These are phyloP conservation scores for Chelmon rostratus DNA, from an alignment of 2,797 vertebrate species.

Conservation along the genomic window DNA sequence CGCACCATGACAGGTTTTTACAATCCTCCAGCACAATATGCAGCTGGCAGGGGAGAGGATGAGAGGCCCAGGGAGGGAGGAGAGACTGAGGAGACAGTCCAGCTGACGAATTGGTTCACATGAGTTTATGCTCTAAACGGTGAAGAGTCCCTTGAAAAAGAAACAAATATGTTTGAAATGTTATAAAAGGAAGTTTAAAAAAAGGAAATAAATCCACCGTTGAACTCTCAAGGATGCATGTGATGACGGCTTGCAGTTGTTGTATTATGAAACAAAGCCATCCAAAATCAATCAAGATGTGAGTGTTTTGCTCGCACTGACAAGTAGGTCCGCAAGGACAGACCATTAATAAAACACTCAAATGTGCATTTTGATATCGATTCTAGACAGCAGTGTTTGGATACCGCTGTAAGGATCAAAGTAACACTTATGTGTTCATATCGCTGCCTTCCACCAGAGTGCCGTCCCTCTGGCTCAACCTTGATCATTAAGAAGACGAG, in stretches of 20 bases:
- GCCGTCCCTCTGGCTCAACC: constrained; percentile 51
- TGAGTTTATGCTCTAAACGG: constrained; percentile 41
- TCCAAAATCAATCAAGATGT: constrained; percentile 31
- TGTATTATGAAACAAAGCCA: constrained; percentile 33
- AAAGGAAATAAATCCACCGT: background rate
- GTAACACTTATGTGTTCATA: constrained; percentile 34
- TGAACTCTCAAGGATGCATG: constrained; percentile 32
- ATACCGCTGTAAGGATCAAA: constrained; percentile 41
- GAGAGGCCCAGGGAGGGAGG: constrained; percentile 37
- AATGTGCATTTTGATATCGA: constrained; percentile 36
- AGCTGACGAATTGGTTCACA: constrained; percentile 51
- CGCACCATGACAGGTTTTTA: constrained; percentile 61
- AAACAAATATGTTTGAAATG: constrained; percentile 8
- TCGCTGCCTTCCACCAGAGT: constrained; percentile 21
- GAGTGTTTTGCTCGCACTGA: constrained; percentile 12
- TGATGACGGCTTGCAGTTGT: constrained; percentile 6
- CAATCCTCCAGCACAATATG: constrained; percentile 59
- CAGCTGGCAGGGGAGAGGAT: constrained; percentile 50
- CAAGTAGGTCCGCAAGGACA: constrained; percentile 6
- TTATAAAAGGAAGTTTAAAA: constrained; percentile 6
- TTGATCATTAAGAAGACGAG: constrained; percentile 56
- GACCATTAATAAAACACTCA: constrained; percentile 18
- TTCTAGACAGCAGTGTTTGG: constrained; percentile 33
- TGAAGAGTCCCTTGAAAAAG: constrained; percentile 16
- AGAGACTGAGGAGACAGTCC: constrained; percentile 3